These are phyloP conservation scores for Melanostigma gelatinosum DNA, from an alignment of 2,113 vertebrate genomes.

Conservation along the genomic window DNA sequence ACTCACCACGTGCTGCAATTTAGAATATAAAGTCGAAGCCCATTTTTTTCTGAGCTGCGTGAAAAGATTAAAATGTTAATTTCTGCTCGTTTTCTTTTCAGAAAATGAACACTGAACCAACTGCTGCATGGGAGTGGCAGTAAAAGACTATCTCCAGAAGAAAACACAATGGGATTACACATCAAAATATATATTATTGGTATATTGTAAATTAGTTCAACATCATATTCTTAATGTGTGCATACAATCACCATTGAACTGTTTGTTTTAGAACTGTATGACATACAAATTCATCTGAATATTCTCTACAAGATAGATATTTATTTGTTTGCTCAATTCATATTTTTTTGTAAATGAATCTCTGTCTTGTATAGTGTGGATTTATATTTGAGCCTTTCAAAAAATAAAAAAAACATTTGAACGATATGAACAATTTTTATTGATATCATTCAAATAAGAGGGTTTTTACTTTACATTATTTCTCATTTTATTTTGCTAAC, in stretches of 20 bases:
- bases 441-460: neutral
- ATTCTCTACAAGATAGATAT: neutral
- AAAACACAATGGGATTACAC: neutral
- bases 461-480: neutral
- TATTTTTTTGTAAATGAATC: neutral
- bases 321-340: neutral
- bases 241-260: neutral
- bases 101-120: slow-evolving; percentile 19
- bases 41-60: slow-evolving; percentile 10
- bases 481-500: neutral
- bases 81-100: slow-evolving; percentile 29
- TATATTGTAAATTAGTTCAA: neutral
- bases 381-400: neutral
- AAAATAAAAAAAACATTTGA: neutral
- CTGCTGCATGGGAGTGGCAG: neutral
- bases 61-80: slow-evolving; percentile 30
- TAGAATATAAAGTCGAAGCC: slow-evolving; percentile 42
- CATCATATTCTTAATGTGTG: neutral
- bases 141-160: neutral
- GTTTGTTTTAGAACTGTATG: neutral
- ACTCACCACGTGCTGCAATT: slow-evolving; percentile 38
- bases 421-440: neutral
- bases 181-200: neutral
- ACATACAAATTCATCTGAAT: neutral
- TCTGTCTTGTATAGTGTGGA: neutral